Evolutionary conservation across 2,888 invertebrate species (phyloP), one percentile per base, ranked within the genome.

Genomic region (Stenotaenia linearis): DNA sequence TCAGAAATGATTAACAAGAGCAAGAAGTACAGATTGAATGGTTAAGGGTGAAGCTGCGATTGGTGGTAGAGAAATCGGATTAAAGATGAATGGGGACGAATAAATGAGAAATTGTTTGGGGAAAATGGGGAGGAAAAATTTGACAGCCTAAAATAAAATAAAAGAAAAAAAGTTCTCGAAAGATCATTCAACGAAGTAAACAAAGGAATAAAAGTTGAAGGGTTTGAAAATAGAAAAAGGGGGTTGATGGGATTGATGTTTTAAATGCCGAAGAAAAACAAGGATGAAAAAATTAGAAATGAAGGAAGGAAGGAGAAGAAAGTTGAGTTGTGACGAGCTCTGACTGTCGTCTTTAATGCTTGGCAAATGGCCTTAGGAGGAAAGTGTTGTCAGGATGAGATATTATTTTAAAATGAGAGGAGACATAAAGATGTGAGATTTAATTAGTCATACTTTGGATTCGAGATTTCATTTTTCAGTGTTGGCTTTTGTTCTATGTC

Each of bases 331-430:
- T 50, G 50, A 18, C 18, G 21, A n/a, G 50, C 7, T 6, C 32
- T 50, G 50, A 18, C 50, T 50, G 18, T 50, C 50, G 50, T 1
- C 50, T 50, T 50, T 50, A 50, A 50, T n/a, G 18, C 21, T 50
- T 50, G 50, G 50, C 50, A 50, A 50, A 50, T 50, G 69, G 28
- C 69, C 69, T 69, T 69, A 69, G n/a, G 28, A 69, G 23, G 15
- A 69, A 69, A 69, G 28, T 23, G 69, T 69, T 69, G 69, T 69
- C 69, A 69, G 69, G 69, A 69, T 69, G 69, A 69, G 69, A 69
- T 15, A 69, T 69, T 69, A 69, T 69, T 69, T 69, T 4, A 28
- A 69, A 69, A 69, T 69, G 69, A 69, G 28, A n/a, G 15, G 15
- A 25, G 25, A 69, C 69, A 69, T 69, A 69, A 69, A 69, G 28